These are phyloP conservation scores for Panagrolaimus sp. DNA, from an alignment of 1,140 invertebrate genomes.

Conservation along the genomic window DNA sequence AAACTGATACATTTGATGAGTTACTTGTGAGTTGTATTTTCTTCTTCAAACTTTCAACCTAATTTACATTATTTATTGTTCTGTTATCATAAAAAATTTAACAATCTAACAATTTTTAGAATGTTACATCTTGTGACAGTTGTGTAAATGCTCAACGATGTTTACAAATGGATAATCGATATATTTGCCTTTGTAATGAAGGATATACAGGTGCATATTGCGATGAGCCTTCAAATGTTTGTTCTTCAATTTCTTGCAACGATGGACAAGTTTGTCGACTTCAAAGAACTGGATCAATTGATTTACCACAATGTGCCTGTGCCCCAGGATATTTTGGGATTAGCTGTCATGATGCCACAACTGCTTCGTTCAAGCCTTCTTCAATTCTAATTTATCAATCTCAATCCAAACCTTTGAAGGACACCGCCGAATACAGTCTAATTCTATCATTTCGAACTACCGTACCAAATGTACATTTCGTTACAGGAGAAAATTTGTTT, in stretches of 20 bases:
- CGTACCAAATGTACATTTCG: slow-evolving; percentile 34
- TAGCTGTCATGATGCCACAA: neutral
- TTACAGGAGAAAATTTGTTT: slow-evolving; percentile 34
- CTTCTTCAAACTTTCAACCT: neutral
- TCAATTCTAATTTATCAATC: slow-evolving; percentile 12
- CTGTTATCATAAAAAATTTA: too few relatives aligned
- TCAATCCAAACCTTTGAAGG: too few relatives aligned
- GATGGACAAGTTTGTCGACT: slow-evolving; percentile 3
- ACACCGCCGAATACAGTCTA: neutral
- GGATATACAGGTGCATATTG: slow-evolving; percentile 6
- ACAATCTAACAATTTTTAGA: slow-evolving; percentile 21
- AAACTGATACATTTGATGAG: neutral
- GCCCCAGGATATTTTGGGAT: neutral
- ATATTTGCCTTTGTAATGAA: slow-evolving; percentile 4
- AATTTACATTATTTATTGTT: neutral
- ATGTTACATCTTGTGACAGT: slow-evolving; percentile 14
- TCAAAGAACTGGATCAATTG: neutral
- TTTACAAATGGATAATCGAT: slow-evolving; percentile 5
- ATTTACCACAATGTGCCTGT: slow-evolving; percentile 2
- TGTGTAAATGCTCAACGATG: slow-evolving; percentile 16
- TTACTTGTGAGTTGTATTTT: slow-evolving; percentile 2
- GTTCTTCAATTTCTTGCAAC: neutral
- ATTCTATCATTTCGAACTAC: slow-evolving; percentile 35
- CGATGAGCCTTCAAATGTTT: neutral
- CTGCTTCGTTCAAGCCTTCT: neutral